phyloP scores from a whole-genome alignment of 2,888 invertebrate genomes.

The Athripsodes cinereus region DNA sequence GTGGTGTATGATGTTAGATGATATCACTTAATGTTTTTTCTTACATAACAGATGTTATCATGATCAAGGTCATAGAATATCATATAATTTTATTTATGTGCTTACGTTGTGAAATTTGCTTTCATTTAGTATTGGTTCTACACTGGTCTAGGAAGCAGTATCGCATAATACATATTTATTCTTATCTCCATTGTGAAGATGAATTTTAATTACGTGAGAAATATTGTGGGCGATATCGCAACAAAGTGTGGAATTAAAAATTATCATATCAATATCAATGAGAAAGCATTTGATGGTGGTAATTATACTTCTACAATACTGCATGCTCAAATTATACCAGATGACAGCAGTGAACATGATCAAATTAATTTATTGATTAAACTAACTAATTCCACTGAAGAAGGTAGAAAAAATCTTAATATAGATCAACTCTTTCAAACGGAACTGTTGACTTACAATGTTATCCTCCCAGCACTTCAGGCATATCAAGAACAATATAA shows the following conservation, averaged over 20 bases:
- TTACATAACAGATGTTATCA: too few relatives aligned
- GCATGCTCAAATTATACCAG: neutral
- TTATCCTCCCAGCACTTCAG: conserved; percentile 11
- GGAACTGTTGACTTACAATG: conserved; percentile 13
- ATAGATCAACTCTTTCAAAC: conserved; percentile 13
- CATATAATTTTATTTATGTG: too few relatives aligned
- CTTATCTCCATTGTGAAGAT: neutral
- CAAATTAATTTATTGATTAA: conserved; percentile 1
- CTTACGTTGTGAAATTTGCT: too few relatives aligned
- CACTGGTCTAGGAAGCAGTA: too few relatives aligned
- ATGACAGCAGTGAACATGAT: neutral
- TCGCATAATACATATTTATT: too few relatives aligned
- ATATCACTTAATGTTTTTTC: too few relatives aligned
- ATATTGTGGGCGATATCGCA: neutral
- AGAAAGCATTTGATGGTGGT: neutral
- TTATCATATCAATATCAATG: neutral
- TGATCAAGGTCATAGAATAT: too few relatives aligned
- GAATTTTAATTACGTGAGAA: neutral
- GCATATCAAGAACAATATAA: conserved; percentile 2
- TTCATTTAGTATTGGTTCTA: too few relatives aligned
- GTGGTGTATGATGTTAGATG: too few relatives aligned
- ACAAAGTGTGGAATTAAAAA: neutral
- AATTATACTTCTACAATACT: neutral
- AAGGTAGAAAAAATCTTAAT: neutral
- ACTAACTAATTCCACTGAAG: neutral